These are phyloP conservation scores for Eunapius fragilis DNA, from an alignment of 37 sponge, comb jelly and placozoan genomes.

Conservation along the genomic window DNA sequence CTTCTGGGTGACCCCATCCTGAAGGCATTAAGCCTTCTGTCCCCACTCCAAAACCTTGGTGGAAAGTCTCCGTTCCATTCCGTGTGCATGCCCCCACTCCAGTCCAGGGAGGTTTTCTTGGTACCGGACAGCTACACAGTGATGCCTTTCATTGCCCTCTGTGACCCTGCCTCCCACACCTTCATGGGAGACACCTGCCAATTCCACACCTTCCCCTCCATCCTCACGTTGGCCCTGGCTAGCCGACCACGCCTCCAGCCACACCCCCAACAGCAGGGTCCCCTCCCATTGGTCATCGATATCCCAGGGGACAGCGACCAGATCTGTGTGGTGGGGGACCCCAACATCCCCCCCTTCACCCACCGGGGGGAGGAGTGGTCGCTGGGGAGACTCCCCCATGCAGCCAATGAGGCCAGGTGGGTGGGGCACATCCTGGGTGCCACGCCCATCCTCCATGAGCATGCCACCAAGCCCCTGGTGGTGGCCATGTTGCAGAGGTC, in stretches of 20 bases:
- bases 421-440: no score
- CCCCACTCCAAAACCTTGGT: no score
- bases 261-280: slow-evolving; percentile 40
- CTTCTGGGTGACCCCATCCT: slow-evolving; percentile 42
- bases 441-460: no score
- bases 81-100: not conserved
- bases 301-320: slow-evolving; percentile 67
- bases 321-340: no score
- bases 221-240: no score
- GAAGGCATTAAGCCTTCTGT: slow-evolving; percentile 1
- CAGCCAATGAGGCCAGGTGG: slow-evolving; percentile 68
- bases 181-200: no score
- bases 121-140: slow-evolving; percentile 61
- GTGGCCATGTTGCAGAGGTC: no score
- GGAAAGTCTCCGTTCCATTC: no score
- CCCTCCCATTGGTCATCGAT: slow-evolving; percentile 62
- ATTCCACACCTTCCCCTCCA: no score
- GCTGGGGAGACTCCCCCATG: slow-evolving; percentile 66
- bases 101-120: slow-evolving; percentile 19
- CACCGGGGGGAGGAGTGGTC: slow-evolving; percentile 44
- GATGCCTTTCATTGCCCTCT: slow-evolving; percentile 58
- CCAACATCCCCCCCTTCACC: slow-evolving; percentile 54
- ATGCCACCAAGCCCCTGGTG: no score
- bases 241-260: slow-evolving; percentile 72
- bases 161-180: no score